These are phyloP conservation scores for Spinus olivaceus DNA, from an alignment of 2,797 vertebrate genomes.

Conservation along the genomic window DNA sequence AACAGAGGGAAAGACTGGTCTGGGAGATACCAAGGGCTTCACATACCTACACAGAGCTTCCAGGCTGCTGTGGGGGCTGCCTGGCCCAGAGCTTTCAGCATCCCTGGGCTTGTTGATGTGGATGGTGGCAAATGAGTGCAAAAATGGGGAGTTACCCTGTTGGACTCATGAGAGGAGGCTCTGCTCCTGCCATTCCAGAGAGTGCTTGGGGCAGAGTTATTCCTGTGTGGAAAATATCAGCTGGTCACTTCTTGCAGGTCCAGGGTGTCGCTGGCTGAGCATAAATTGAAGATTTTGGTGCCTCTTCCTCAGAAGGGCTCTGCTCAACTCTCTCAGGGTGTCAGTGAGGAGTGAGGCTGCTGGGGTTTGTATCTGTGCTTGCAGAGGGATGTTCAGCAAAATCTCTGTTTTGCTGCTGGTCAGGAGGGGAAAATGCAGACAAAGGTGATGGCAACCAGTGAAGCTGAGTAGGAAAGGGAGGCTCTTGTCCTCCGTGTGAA, in stretches of 20 bases:
- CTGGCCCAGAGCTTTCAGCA: neutral
- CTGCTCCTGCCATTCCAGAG: neutral
- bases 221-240: neutral
- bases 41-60: neutral
- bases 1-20: neutral
- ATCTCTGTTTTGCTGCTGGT: neutral
- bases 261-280: neutral
- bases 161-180: neutral
- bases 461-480: neutral
- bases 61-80: neutral
- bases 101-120: neutral
- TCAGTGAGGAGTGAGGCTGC: neutral
- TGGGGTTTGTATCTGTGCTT: neutral
- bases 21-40: neutral
- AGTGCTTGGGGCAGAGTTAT: neutral
- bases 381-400: neutral
- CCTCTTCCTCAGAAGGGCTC: neutral
- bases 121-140: neutral
- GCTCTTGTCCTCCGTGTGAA: neutral
- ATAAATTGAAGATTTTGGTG: neutral
- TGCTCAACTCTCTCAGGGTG: fast-evolving
- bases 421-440: neutral
- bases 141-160: neutral
- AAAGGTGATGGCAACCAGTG: neutral
- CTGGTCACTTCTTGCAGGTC: neutral